Evolutionary conservation across 2,113 vertebrate genomes (phyloP), one percentile per base, ranked within the genome.

Genomic region (Pseudopipra pipra): DNA sequence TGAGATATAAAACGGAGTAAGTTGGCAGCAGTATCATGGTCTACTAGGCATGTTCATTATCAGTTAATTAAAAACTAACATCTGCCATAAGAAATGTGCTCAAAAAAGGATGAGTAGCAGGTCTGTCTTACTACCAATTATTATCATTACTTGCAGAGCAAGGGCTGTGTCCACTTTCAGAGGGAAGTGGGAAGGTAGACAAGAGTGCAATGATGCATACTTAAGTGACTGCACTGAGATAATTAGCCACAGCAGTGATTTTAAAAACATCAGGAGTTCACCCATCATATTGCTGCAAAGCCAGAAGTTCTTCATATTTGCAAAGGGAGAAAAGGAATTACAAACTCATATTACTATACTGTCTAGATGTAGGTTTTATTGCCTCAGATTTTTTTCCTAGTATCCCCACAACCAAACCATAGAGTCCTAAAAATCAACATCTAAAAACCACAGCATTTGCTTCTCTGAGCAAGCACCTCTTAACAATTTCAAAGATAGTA

Each of bases 51-150:
- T 90, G 96, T 96, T 98, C 97, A 98, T 98, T 98, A 98, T 95
- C 86, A 94, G 96, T 97, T 98, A 98, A 98, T 98, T 98, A 98
- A 97, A 95, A 98, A 95, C 70, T 91, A 97, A 98, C 97, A 97
- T 96, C 96, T 98, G 97, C 97, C 97, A 90, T 97, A 97, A 97
- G 97, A 98, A 97, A 96, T 84, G 77, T 90, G 96, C 74, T 94
- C 52, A 68, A 85, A 97, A 95, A 95, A 97, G 95, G 95, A 93
- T 96, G 94, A 97, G 96, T 96, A 98, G 90, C 96, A 96, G 88
- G 94, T 96, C 96, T 96, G 95, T 92, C 95, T 96, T 90, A 95
- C 85, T 91, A 97, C 95, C 97, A 97, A 97, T 98, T 97, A 98
- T 87, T 93, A 97, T 96, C 92, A 97, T 95, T 90, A 96, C 86